Evolutionary conservation across 2,888 invertebrate genomes (phyloP).

Genomic region (Agrotis ipsilon): DNA sequence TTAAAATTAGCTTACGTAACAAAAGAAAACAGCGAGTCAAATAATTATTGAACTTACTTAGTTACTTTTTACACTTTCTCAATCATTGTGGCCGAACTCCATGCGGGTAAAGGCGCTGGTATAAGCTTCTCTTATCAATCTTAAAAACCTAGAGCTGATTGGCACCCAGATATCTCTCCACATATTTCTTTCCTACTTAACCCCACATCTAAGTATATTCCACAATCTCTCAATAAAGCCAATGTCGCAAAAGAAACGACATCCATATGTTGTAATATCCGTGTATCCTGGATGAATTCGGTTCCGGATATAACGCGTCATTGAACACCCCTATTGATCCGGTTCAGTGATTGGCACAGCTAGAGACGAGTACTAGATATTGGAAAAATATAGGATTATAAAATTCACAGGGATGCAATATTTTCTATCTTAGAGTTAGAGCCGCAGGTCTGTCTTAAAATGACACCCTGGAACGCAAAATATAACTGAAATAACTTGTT

Average conservation of each 20-base stretch:
- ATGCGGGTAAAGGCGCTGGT: too few relatives aligned
- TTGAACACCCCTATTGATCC: conserved; percentile 30
- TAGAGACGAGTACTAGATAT: neutral
- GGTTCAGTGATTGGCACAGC: conserved; percentile 37
- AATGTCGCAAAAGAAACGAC: conserved; percentile 16
- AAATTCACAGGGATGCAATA: neutral
- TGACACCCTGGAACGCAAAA: too few relatives aligned
- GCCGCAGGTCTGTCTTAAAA: too few relatives aligned
- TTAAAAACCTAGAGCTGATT: conserved; percentile 4
- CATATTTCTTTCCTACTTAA: neutral
- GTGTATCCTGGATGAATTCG: conserved; percentile 17
- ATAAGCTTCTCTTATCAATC: too few relatives aligned
- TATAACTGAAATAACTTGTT: too few relatives aligned
- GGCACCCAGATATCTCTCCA: neutral
- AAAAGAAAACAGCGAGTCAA: too few relatives aligned
- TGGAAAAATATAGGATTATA: neutral
- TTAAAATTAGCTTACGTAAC: too few relatives aligned
- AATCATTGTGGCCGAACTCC: too few relatives aligned
- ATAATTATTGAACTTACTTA: too few relatives aligned
- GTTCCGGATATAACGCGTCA: conserved; percentile 53
- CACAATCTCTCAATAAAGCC: conserved; percentile 18
- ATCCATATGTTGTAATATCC: conserved; percentile 36
- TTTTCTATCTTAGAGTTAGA: neutral
- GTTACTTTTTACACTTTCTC: too few relatives aligned
- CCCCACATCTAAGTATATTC: neutral